A percentile compares a stretch with the other conserved stretches of the same genome.
These are phyloP conservation scores for Synanceia verrucosa DNA, from an alignment of 2,797 vertebrate genomes.

Conservation along the genomic window DNA sequence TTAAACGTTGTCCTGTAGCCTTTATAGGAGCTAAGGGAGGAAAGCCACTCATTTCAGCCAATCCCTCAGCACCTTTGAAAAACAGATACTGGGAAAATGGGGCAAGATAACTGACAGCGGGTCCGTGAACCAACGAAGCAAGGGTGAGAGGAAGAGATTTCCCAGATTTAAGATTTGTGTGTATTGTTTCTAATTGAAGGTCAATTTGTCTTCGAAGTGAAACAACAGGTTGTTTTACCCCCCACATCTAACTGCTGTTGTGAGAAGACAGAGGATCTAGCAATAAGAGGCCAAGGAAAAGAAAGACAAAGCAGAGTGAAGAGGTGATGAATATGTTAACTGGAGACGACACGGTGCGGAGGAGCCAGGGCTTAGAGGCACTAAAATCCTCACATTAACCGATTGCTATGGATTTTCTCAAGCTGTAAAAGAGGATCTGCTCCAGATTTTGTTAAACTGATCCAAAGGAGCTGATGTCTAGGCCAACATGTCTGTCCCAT, in stretches of 20 bases:
- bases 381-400: constrained; percentile 68
- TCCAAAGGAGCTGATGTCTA: constrained; percentile 57
- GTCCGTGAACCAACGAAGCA: constrained; percentile 34
- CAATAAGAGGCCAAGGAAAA: constrained; percentile 22
- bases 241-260: not conserved
- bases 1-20: constrained; percentile 51
- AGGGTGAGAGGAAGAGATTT: constrained; percentile 33
- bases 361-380: constrained; percentile 57
- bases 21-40: constrained; percentile 28
- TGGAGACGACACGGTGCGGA: constrained; percentile 49
- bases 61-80: constrained; percentile 48
- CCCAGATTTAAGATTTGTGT: constrained; percentile 37
- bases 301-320: constrained; percentile 32
- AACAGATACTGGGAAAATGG: constrained; percentile 52
- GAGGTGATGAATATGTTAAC: constrained; percentile 67
- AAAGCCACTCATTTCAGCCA: constrained; percentile 24
- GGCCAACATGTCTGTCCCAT: constrained; percentile 36
- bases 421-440: constrained; percentile 70
- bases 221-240: constrained; percentile 45
- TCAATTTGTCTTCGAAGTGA: constrained; percentile 26
- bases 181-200: constrained; percentile 40
- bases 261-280: constrained; percentile 3
- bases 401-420: constrained; percentile 68
- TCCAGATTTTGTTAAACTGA: constrained; percentile 67
- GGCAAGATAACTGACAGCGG: constrained; percentile 51